Base-by-base conservation (phyloP, 2,113 vertebrate genomes). In the Oryzias melastigma region DNA sequence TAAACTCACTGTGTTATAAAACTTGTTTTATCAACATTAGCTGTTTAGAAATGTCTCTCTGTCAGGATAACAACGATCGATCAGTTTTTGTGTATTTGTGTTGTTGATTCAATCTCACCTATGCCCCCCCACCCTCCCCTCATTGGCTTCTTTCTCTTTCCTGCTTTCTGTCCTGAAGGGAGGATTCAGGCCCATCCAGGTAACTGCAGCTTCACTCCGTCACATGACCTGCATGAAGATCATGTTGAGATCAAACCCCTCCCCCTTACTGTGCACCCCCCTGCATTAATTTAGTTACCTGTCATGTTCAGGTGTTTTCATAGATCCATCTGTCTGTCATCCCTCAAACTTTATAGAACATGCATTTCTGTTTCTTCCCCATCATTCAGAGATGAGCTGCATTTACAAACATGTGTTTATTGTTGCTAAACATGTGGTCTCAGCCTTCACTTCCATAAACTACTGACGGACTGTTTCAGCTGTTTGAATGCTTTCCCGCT, bases 151-250 rank as follows among this genome's bases (percentile, higher is more conserved):
- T 97, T 90, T 96, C 93, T 97, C 89, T 98, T 94, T 96, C 92
- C 93, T 94, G 95, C 95, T 96, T 94, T 83, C 95, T 90, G 91
- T 89, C 88, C 92, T 95, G 93, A 96, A 98, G 97, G 96, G 97
- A 99, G 97, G 97, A 98, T 99, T 99, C 97, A 96, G 97, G 93
- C 95, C 97, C 62, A 91, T 93, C 76, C 91, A 92, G 91, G 92
- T 93, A 93, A 92, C 81, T 91, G 76, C 14, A 22, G 63, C 60
- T 71, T 62, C 57, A 53, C 60, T 80, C 73, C 73, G 44, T 78
- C 53, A 20, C 65, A 63, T 71, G 72, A 84, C 60, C 77, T 89
- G 88, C 90, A 92, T 92, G 67, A 71, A 67, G 73, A 71, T 69
- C 75, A 48, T 70, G 52, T 54, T 53, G 1, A 65, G 72, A 68